A percentile compares a stretch with the other conserved stretches of the same genome.
These are phyloP conservation scores for Centropyge bicolor DNA, from an alignment of 2,797 vertebrate genomes.

Conservation along the genomic window DNA sequence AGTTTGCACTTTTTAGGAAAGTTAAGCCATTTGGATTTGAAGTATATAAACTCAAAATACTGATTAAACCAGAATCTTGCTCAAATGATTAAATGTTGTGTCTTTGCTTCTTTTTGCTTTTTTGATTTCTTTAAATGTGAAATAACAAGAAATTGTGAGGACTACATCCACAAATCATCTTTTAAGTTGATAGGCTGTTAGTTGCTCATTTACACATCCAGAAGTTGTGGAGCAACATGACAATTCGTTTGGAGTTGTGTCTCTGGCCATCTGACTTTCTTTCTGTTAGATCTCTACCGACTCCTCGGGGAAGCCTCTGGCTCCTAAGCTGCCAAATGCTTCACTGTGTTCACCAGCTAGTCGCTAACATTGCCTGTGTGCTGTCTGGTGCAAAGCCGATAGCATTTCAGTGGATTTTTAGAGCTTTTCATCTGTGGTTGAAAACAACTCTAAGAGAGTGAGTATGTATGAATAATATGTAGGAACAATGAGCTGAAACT, in stretches of 20 bases:
- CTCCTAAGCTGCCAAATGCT: too few species aligned
- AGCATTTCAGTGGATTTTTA: too few species aligned
- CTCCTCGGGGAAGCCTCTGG: too few species aligned
- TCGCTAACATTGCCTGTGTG: too few species aligned
- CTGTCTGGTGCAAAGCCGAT: too few species aligned
- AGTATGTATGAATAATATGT: too few species aligned
- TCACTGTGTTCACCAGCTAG: too few species aligned
- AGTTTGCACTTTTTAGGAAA: background rate
- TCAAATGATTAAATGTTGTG: background rate
- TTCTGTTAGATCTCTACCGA: too few species aligned
- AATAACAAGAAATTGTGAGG: background rate
- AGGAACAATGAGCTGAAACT: slow-evolving; percentile 1
- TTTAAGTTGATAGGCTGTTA: background rate
- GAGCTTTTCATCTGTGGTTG: too few species aligned
- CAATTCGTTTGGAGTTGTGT: background rate
- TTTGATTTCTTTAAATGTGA: background rate
- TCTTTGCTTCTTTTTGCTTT: background rate
- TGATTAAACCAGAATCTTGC: background rate
- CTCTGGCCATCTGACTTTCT: too few species aligned
- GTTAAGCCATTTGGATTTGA: background rate
- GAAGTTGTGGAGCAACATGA: background rate
- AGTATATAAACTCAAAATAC: background rate
- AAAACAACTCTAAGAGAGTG: too few species aligned
- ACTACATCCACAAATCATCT: background rate
- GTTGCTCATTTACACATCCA: background rate